Base-by-base conservation (phyloP, 2,888 invertebrate species). In the Andrena camellia region DNA sequence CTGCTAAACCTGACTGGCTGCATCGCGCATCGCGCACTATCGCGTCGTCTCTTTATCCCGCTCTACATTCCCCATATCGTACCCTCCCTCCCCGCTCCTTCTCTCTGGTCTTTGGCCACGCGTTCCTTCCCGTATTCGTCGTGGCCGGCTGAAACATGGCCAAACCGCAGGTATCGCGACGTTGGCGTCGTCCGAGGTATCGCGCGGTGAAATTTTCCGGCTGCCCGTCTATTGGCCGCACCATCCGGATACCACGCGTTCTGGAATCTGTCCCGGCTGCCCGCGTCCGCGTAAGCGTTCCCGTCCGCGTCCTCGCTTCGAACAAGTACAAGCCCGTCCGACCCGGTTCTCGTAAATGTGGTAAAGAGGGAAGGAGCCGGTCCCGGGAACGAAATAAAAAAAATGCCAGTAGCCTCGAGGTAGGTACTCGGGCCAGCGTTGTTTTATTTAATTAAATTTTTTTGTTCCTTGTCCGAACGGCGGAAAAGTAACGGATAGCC, bases 131-230 rank as follows among this genome's bases (percentile, higher is more conserved):
- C 78, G 70, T 82, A 81, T 85, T 86, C 88, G 83, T 88, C 82
- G 42, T 23, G 60, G 50, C 63, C 67, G 76, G 74, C 75, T 92
- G 92, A 92, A 93, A 90, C 91, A 84, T 86, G 90, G 93, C 93
- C 92, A 93, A 94, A 92, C 93, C 93, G 87, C 94, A 92, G 86
- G 86, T 87, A 72, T 79, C 77, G 79, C 78, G 52, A 60, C 71
- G 64, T 57, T 17, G 42, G 42, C 88, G 85, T 86, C 88, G 86
- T 86, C 72, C 85, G 84, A 69, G 57, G 57, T 29, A n/a, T 73
- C 81, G 87, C 87, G 86, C 77, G 81, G 83, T 50, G 77, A 83
- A 87, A 89, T 90, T 90, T 90, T 89, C 90, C 64, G n/a, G 66
- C 57, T 35, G 54, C 29, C 23, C 7, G 54, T 63, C 73, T 33